Percentiles rank a stretch among this genome's conserved stretches.
Conservation (phyloP, 1,140 invertebrate genomes). For the Trinorchestia longiramus region DNA sequence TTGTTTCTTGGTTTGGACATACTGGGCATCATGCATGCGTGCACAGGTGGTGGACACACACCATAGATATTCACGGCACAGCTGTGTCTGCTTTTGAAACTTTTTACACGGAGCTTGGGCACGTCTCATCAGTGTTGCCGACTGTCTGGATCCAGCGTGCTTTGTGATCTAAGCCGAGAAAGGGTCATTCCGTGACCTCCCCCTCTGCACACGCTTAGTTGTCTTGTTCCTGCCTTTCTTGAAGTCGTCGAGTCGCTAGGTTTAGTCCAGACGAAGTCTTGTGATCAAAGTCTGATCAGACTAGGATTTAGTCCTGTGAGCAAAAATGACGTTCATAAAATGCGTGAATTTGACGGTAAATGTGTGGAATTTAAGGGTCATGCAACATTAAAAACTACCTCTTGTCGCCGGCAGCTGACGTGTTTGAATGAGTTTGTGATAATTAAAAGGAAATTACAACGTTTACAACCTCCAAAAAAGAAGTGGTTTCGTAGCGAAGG, state of each 20-base stretch:
- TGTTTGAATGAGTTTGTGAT: not conserved
- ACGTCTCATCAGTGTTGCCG: not conserved
- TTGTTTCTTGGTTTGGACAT: not conserved
- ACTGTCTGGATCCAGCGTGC: not conserved
- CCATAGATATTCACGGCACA: not conserved
- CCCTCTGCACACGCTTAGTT: not conserved
- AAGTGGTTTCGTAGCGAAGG: not conserved
- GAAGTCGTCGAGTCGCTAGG: not conserved
- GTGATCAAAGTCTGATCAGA: not conserved
- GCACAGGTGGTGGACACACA: not conserved
- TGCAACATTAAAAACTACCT: not conserved
- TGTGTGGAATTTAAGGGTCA: not conserved
- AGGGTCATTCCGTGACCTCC: not conserved
- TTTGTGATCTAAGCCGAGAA: slow-evolving; percentile 7
- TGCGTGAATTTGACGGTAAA: not conserved
- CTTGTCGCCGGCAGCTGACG: not conserved
- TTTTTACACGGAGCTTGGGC: not conserved
- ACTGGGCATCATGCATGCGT: no score
- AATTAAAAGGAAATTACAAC: not conserved
- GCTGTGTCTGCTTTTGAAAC: slow-evolving; percentile 6
- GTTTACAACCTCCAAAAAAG: not conserved
- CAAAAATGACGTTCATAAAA: not conserved
- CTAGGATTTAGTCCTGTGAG: not conserved
- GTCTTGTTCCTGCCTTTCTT: not conserved
- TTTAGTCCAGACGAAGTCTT: not conserved